phyloP scores from a whole-genome alignment of 2,113 vertebrate genomes.

The Pachyramphus minor region DNA sequence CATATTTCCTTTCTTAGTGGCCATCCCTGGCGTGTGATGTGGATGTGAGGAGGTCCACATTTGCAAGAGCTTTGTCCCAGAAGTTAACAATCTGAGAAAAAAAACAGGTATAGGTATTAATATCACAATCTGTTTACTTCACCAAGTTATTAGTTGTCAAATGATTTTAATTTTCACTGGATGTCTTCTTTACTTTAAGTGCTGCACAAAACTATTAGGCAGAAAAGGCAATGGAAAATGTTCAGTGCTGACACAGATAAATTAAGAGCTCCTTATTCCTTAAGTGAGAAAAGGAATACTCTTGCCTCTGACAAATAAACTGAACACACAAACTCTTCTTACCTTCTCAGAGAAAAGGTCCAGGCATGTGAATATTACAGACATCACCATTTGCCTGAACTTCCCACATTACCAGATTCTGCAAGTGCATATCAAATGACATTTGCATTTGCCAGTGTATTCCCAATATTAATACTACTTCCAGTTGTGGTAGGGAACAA shows the following conservation, averaged over 20 bases:
- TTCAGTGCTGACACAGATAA: background rate
- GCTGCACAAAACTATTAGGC: background rate
- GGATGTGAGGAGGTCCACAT: constrained; percentile 83
- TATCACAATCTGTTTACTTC: background rate
- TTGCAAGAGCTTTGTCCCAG: constrained; percentile 85
- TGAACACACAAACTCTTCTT: background rate
- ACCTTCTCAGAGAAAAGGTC: background rate
- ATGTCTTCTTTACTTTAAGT: background rate
- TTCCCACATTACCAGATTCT: background rate
- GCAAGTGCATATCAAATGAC: background rate
- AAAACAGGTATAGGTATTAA: background rate
- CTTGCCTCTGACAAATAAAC: background rate
- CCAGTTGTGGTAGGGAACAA: background rate
- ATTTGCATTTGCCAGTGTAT: background rate
- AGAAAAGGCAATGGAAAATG: background rate
- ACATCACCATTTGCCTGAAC: background rate
- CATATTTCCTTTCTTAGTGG: constrained; percentile 74
- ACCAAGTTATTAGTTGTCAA: background rate
- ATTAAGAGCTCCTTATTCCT: background rate
- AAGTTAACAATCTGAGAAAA: constrained; percentile 79
- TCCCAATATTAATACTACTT: background rate
- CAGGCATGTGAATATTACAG: background rate
- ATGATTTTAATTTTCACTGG: background rate
- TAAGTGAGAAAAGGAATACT: background rate
- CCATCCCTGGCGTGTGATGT: constrained; percentile 48